These are phyloP conservation scores for Drosophila melanica DNA, from an alignment of 1,140 invertebrate species.

Conservation along the genomic window DNA sequence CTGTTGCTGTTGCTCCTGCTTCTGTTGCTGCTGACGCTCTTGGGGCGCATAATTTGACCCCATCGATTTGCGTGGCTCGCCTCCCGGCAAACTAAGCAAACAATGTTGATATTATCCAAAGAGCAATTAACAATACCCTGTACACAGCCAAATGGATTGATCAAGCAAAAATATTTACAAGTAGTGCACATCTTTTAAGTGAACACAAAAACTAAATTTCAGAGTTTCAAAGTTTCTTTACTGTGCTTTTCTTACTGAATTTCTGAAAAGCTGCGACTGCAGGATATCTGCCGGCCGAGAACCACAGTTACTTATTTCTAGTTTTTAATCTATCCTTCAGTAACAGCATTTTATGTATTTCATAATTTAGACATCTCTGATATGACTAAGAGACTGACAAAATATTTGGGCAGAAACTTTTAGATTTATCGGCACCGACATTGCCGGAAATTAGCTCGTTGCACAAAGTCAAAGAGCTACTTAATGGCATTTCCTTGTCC, in stretches of 20 bases:
- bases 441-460: constrained; percentile 59
- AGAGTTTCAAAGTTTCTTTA: no score
- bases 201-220: no score
- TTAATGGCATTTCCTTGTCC: constrained; percentile 33
- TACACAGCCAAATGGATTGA: background rate
- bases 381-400: constrained; percentile 41
- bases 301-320: background rate
- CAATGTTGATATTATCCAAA: constrained; percentile 69
- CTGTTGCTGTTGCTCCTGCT: background rate
- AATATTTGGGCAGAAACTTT: constrained; percentile 52
- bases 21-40: constrained; percentile 18
- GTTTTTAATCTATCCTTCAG: constrained; percentile 5
- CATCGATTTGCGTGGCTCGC: constrained; percentile 30
- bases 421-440: constrained; percentile 32
- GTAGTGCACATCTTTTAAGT: background rate
- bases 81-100: constrained; percentile 46
- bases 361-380: constrained; percentile 26
- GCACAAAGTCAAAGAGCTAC: constrained; percentile 52
- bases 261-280: no score
- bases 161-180: background rate
- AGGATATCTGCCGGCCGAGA: background rate
- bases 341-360: constrained; percentile 4
- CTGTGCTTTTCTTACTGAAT: background rate
- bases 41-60: constrained; percentile 57
- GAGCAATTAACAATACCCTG: constrained; percentile 67